These are phyloP conservation scores for Ennomos erosarius DNA, from an alignment of 2,888 invertebrate genomes.

Conservation along the genomic window DNA sequence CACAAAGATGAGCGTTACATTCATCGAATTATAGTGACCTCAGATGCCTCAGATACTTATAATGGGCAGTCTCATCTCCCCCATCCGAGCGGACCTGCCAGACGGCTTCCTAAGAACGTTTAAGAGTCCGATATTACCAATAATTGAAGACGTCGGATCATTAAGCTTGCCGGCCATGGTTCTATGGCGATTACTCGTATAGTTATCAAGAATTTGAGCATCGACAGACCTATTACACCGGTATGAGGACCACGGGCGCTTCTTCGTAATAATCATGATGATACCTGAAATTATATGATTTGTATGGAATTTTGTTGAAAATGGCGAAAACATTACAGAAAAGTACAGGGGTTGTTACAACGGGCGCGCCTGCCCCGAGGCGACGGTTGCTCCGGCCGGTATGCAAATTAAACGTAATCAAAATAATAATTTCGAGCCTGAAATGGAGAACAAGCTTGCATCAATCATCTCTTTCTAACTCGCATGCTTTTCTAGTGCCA, in stretches of 20 bases:
- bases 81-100: constrained; percentile 57
- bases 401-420: constrained; percentile 85
- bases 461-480: constrained; percentile 63
- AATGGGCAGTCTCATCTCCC: constrained; percentile 48
- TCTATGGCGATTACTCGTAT: constrained; percentile 83
- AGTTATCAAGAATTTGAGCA: constrained; percentile 82
- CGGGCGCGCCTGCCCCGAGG: constrained; percentile 67
- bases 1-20: constrained; percentile 35
- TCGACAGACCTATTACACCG: constrained; percentile 75
- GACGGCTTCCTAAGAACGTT: constrained; percentile 81
- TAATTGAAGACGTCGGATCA: constrained; percentile 79
- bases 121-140: constrained; percentile 81
- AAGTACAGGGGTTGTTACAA: constrained; percentile 82
- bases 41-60: no score
- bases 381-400: constrained; percentile 66
- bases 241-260: constrained; percentile 76
- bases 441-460: constrained; percentile 53
- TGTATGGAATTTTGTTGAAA: constrained; percentile 84
- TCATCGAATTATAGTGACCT: constrained; percentile 56
- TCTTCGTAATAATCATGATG: constrained; percentile 84
- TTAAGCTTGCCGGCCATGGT: constrained; percentile 75
- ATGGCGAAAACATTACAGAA: constrained; percentile 85
- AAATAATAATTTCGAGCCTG: constrained; percentile 80
- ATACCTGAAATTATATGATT: constrained; percentile 84
- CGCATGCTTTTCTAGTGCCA: constrained; percentile 43